Evolutionary conservation across 2,888 invertebrate species (phyloP).

Genomic region (Achlya flavicornis): DNA sequence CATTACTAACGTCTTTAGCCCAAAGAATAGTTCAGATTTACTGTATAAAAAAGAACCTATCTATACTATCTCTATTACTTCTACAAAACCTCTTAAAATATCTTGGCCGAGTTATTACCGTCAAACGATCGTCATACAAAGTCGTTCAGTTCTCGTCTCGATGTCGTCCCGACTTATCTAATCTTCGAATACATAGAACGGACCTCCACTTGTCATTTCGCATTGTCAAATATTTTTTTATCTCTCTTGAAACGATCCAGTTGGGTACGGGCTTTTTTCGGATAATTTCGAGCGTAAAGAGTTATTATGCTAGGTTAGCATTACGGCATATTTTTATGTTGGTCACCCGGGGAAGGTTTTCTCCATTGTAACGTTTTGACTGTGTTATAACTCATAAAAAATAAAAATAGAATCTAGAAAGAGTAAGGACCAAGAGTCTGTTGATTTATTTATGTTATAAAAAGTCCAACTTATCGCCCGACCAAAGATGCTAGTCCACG

Average conservation of each 20-base stretch:
- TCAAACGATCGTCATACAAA: conserved; percentile 16
- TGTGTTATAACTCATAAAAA: too few species aligned
- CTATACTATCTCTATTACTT: neutral
- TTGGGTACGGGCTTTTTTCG: conserved; percentile 48
- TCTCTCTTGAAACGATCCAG: conserved; percentile 49
- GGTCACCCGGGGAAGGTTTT: neutral
- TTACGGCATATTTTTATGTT: conserved; percentile 39
- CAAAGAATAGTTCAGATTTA: neutral
- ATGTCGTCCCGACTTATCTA: conserved; percentile 40
- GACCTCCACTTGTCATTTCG: conserved; percentile 46
- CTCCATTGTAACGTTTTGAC: too few species aligned
- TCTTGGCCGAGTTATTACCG: neutral
- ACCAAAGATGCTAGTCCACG: too few species aligned
- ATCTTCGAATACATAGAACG: conserved; percentile 49
- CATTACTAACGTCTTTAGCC: too few species aligned
- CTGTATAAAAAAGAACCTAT: neutral
- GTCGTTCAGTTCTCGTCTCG: neutral
- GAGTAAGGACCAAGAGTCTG: too few species aligned
- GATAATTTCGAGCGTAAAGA: conserved; percentile 44
- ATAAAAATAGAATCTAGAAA: too few species aligned
- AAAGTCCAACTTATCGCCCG: too few species aligned
- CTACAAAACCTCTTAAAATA: neutral
- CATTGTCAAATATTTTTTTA: conserved; percentile 62
- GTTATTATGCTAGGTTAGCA: conserved; percentile 38
- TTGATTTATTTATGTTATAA: too few species aligned